These are phyloP conservation scores for Sesia apiformis DNA, from an alignment of 2,888 invertebrate genomes.

Conservation along the genomic window DNA sequence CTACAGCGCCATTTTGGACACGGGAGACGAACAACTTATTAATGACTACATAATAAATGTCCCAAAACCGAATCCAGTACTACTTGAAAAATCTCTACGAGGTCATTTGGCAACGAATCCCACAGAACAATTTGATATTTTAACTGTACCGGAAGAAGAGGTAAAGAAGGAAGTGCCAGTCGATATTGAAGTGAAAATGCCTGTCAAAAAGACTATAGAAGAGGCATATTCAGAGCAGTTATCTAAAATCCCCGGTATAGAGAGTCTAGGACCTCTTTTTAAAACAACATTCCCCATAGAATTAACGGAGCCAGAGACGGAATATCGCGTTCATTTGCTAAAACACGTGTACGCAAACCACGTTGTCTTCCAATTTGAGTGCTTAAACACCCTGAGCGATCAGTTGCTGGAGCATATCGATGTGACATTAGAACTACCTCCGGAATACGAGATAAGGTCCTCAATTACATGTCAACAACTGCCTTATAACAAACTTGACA, in stretches of 20 bases:
- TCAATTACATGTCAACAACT: constrained; percentile 84
- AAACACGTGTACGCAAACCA: constrained; percentile 94
- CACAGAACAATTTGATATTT: constrained; percentile 87
- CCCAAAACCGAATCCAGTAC: constrained; percentile 86
- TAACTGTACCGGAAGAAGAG: constrained; percentile 88
- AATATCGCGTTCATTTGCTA: constrained; percentile 92
- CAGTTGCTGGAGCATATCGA: constrained; percentile 94
- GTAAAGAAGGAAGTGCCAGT: constrained; percentile 85
- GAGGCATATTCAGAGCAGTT: constrained; percentile 90
- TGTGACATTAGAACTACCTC: constrained; percentile 89
- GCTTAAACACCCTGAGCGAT: constrained; percentile 95
- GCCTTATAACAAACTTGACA: constrained; percentile 89
- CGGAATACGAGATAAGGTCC: constrained; percentile 83
- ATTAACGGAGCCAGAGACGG: constrained; percentile 98
- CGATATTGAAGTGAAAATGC: constrained; percentile 83
- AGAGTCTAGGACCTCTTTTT: constrained; percentile 90
- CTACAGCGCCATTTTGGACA: constrained; percentile 89
- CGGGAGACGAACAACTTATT: constrained; percentile 79
- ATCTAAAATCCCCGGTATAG: constrained; percentile 86
- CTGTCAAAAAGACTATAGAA: constrained; percentile 88
- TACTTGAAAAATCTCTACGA: constrained; percentile 90
- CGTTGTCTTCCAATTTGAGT: constrained; percentile 96
- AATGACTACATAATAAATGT: constrained; percentile 86
- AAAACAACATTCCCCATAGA: constrained; percentile 90
- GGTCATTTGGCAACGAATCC: constrained; percentile 85